Base-by-base conservation (phyloP, 2,888 invertebrate species). In the Netelia inedita region DNA sequence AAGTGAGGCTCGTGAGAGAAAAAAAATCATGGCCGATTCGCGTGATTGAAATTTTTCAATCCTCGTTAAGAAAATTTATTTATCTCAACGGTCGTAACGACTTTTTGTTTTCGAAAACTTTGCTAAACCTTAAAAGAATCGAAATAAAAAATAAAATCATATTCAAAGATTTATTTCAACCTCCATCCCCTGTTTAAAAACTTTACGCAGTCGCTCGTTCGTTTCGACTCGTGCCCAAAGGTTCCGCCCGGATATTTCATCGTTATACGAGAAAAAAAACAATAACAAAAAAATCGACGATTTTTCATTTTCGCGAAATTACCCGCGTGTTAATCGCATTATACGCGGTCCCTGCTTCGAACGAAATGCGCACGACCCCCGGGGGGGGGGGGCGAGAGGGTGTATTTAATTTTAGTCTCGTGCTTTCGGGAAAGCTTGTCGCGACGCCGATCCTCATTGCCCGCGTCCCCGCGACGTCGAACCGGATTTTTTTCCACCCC, bases 371-470 rank as follows among this genome's bases (percentile, higher is more conserved):
- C 35, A 46, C 46, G 5, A 46, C 14, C 0, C 1, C n/a, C n/a
- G n/a, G n/a, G 1, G 14, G 5, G 46, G 46, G 14, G 23, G 28
- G 6, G 6, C 2, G 35, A 1, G 16, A 71, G 71, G 19, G 57
- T 57, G 59, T 21, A 59, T 68, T 80, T 21, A 80, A 68, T 53
- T 46, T 23, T 11, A 14, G 46, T 46, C 46, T 46, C 21, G 50
- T 16, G 50, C 23, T 53, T 16, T 63, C 35, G 72, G 41, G n/a
- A 71, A 72, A 79, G 41, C 21, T 23, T n/a, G 9, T 66, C 72
- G 71, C 35, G 65, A 79, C 53, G 68, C 28, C 41, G 68, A 63
- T 53, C 75, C 57, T 19, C 57, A 72, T 81, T 75, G 53, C 53
- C 14, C 23, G 23, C 11, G 21, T 14, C 14, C 46, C 35, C 10